Percentiles rank a stretch among this genome's conserved stretches.
Evolutionary conservation across 2,797 vertebrate species (phyloP).

Genomic region (Sebastolobus altivelis): DNA sequence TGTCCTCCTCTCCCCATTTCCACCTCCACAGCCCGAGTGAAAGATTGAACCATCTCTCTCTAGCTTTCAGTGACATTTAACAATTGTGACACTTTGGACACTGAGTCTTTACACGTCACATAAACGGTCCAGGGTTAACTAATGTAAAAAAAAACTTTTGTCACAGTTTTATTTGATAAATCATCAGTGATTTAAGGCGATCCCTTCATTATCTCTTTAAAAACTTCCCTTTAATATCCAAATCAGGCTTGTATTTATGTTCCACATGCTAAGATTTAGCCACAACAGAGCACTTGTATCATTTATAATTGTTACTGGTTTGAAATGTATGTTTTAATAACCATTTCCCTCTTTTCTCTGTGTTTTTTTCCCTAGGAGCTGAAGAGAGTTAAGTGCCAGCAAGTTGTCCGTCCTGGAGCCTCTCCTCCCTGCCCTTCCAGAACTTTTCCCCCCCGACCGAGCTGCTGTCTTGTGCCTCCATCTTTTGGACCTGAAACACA

Average conservation of each 20-base stretch:
- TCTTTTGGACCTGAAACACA: constrained; percentile 35
- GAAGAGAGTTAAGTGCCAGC: constrained; percentile 69
- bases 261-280: too few relatives aligned
- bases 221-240: not conserved
- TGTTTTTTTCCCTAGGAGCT: constrained; percentile 48
- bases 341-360: not conserved
- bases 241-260: not conserved
- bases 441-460: constrained; percentile 26
- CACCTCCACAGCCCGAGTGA: constrained; percentile 10
- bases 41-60: constrained; percentile 24
- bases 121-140: not conserved
- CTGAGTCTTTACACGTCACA: not conserved
- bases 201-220: not conserved
- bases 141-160: not conserved
- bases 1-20: constrained; percentile 77
- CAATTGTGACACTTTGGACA: constrained; percentile 10
- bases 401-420: constrained; percentile 58
- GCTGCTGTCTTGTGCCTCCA: constrained; percentile 15
- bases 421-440: constrained; percentile 54
- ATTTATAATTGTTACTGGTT: not conserved
- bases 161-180: not conserved
- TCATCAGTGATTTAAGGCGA: not conserved
- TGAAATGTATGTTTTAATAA: constrained; percentile 7
- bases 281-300: too few relatives aligned
- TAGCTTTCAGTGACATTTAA: constrained; percentile 30